Conservation (phyloP, 2,888 invertebrate genomes). For the Xestia ashworthii region DNA sequence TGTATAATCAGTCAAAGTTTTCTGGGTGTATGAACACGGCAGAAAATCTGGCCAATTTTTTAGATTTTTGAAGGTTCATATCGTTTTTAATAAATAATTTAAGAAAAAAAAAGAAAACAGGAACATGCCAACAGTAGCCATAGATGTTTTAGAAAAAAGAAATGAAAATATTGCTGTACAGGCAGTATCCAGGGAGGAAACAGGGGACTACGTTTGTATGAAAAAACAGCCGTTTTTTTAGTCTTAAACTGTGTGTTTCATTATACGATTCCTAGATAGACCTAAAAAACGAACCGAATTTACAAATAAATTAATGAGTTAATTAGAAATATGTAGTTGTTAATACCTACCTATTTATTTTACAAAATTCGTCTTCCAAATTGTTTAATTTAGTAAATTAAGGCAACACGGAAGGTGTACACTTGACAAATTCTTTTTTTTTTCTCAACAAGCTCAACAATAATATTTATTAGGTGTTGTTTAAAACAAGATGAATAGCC, state of each 20-base stretch:
- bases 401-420: constrained; percentile 6
- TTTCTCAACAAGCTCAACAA: constrained; percentile 4
- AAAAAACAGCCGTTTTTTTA: not conserved
- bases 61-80: too few species aligned
- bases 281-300: not conserved
- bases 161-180: too few species aligned
- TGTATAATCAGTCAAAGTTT: too few species aligned
- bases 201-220: too few species aligned
- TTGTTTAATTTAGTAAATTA: constrained; percentile 18
- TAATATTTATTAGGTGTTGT: constrained; percentile 47
- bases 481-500: constrained; percentile 43
- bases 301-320: not conserved
- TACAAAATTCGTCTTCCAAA: not conserved
- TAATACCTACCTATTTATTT: not conserved
- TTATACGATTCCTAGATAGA: not conserved
- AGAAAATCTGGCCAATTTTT: too few species aligned
- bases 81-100: too few species aligned
- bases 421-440: constrained; percentile 29
- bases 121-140: too few species aligned
- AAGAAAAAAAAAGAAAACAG: too few species aligned
- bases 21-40: too few species aligned
- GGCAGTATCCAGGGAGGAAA: too few species aligned
- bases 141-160: too few species aligned
- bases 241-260: not conserved
- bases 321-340: not conserved